Conservation (phyloP, 64 coral and sea anemone genomes). For the Trachythela sp. region DNA sequence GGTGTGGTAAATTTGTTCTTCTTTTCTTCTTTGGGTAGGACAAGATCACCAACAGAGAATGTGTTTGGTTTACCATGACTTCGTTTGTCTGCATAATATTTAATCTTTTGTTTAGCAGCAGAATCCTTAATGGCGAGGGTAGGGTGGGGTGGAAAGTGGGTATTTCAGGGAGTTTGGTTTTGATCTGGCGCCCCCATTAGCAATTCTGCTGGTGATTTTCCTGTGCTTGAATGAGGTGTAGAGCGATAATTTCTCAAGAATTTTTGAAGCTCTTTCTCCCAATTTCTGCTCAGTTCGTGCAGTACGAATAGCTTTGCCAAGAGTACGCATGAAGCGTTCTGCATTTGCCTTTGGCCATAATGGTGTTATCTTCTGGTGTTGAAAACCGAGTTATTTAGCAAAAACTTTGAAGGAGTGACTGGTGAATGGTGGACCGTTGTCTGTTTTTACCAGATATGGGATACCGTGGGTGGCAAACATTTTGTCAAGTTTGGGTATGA, state of each 20-base stretch:
- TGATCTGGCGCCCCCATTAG: not conserved
- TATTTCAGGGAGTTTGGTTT: slow-evolving; percentile 13
- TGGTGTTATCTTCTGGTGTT: too few relatives aligned
- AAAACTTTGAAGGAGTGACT: too few relatives aligned
- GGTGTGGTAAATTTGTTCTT: not conserved
- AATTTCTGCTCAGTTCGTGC: slow-evolving; percentile 1
- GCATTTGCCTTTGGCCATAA: too few relatives aligned
- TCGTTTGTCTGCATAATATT: not conserved
- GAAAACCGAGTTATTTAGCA: too few relatives aligned
- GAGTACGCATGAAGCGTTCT: not conserved
- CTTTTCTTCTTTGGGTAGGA: not conserved
- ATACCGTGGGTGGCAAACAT: too few relatives aligned
- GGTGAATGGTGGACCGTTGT: too few relatives aligned
- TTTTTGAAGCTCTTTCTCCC: slow-evolving; percentile 20
- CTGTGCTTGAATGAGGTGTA: slow-evolving; percentile 29
- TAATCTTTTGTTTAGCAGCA: not conserved
- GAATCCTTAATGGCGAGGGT: not conserved
- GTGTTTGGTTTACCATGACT: not conserved
- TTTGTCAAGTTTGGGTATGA: too few relatives aligned
- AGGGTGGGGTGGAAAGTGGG: not conserved
- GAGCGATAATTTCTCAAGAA: slow-evolving; percentile 35
- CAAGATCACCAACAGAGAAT: not conserved
- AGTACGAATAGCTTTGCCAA: slow-evolving; percentile 9
- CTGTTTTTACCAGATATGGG: too few relatives aligned
- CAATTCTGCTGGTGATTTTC: slow-evolving; percentile 10